A percentile compares a stretch with the other conserved stretches of the same genome.
These are phyloP conservation scores for Oreotrochilus melanogaster DNA, from an alignment of 2,113 vertebrate species.

Conservation along the genomic window DNA sequence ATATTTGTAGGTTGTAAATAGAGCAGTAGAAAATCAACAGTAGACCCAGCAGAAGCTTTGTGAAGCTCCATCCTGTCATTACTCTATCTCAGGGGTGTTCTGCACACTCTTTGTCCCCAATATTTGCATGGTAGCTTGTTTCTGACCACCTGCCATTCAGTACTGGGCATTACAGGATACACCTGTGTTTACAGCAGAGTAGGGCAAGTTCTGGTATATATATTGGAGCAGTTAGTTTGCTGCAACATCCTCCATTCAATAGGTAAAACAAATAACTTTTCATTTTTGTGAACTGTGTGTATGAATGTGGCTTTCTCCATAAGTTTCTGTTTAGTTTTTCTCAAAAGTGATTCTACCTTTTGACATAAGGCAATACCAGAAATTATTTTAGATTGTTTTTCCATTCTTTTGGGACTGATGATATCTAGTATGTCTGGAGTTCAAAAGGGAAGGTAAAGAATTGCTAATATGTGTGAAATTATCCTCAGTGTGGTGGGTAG, in stretches of 20 bases:
- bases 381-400: neutral
- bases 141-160: neutral
- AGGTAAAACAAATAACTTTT: neutral
- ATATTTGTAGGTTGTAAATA: neutral
- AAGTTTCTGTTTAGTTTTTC: neutral
- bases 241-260: accelerated
- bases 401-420: neutral
- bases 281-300: accelerated
- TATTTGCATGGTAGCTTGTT: neutral
- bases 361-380: neutral
- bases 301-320: neutral
- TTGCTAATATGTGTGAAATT: neutral
- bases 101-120: accelerated
- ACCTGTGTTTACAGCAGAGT: neutral
- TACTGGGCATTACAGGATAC: neutral
- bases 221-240: neutral
- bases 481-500: neutral
- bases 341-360: neutral
- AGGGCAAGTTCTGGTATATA: neutral
- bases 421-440: neutral
- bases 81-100: neutral
- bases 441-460: neutral
- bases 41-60: neutral
- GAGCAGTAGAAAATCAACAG: neutral
- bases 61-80: neutral